phyloP scores from a whole-genome alignment of 2,888 invertebrate species.

The Troides helena region DNA sequence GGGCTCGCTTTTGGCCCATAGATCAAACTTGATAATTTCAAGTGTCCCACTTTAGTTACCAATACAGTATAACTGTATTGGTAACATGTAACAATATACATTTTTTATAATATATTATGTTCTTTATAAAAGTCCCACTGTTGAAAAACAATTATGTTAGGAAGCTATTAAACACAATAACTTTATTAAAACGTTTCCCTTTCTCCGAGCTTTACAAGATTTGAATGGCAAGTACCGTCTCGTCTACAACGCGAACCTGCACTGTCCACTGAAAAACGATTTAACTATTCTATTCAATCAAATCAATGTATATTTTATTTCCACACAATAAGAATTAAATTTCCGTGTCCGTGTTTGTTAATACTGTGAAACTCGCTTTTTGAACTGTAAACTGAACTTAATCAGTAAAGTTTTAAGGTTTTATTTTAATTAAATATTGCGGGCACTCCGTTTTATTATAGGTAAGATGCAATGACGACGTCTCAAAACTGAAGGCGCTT shows the following conservation, averaged over 20 bases:
- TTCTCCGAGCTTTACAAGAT: conserved; percentile 27
- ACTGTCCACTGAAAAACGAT: neutral
- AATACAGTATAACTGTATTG: too few relatives aligned
- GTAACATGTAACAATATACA: too few relatives aligned
- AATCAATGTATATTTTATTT: conserved; percentile 12
- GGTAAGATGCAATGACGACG: conserved; percentile 62
- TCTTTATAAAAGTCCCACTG: neutral
- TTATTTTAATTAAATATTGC: conserved; percentile 17
- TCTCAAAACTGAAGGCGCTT: conserved; percentile 66
- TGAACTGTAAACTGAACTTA: conserved; percentile 17
- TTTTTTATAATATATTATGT: neutral
- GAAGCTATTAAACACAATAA: conserved; percentile 15
- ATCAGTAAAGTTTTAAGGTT: conserved; percentile 18
- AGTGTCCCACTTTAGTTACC: too few relatives aligned
- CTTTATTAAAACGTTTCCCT: conserved; percentile 18
- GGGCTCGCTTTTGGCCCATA: too few relatives aligned
- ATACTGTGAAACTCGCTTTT: conserved; percentile 7
- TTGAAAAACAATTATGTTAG: conserved; percentile 1
- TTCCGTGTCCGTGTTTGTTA: conserved; percentile 9
- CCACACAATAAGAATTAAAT: conserved; percentile 8
- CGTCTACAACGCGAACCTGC: conserved; percentile 11
- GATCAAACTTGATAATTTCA: too few relatives aligned
- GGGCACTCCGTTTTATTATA: conserved; percentile 9
- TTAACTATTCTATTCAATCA: neutral
- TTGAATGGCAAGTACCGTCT: conserved; percentile 26